These are phyloP conservation scores for Diphyllodes magnificus DNA, from an alignment of 2,113 vertebrate species.

Conservation along the genomic window DNA sequence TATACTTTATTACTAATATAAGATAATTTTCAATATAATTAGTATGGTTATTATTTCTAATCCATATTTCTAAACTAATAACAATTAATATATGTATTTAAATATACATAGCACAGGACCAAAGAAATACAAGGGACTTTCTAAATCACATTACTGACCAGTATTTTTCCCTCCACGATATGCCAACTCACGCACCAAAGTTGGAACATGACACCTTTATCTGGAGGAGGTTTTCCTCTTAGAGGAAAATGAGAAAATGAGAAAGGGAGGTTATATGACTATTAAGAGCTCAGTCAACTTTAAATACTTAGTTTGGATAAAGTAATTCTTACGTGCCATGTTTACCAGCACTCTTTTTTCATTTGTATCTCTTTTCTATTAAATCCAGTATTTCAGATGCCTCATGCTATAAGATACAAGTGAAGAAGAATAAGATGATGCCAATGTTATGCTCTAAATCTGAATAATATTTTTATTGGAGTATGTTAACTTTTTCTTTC, in stretches of 20 bases:
- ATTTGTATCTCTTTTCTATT: background rate
- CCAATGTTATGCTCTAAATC: background rate
- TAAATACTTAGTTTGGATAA: background rate
- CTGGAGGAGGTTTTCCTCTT: background rate
- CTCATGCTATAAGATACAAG: background rate
- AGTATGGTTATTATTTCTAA: background rate
- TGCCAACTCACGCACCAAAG: background rate
- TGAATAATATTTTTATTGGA: background rate
- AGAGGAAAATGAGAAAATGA: background rate
- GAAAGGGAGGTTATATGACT: background rate
- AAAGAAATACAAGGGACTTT: background rate
- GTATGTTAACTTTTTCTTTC: background rate
- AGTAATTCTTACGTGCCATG: background rate
- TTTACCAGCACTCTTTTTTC: background rate
- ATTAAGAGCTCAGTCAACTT: background rate
- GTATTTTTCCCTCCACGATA: background rate
- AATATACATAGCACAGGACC: background rate
- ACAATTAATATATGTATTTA: background rate
- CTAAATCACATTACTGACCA: background rate
- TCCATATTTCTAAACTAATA: background rate
- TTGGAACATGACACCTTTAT: background rate
- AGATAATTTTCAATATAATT: background rate
- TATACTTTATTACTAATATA: background rate
- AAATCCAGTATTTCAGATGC: background rate
- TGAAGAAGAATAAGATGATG: background rate